Percentiles rank a stretch among this genome's conserved stretches.
Conservation (phyloP, 2,113 vertebrate species). For the Phylloscopus trochiloides region DNA sequence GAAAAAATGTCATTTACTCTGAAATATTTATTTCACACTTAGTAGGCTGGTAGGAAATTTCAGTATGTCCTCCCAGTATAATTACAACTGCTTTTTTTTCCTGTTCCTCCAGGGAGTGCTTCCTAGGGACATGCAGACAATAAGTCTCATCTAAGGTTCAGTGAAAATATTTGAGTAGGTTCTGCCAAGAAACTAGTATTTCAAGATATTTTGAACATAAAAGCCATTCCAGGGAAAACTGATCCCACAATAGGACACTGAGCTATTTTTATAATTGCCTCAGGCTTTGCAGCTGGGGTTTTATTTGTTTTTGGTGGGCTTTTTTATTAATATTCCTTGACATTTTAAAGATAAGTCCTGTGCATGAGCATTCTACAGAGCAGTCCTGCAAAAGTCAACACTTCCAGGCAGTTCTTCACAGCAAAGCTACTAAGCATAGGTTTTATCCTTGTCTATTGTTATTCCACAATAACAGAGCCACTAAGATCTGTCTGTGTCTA, state of each 20-base stretch:
- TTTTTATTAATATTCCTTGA: constrained; percentile 31
- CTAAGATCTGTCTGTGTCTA: neutral
- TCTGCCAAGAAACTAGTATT: constrained; percentile 57
- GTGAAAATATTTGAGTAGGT: constrained; percentile 48
- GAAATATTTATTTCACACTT: neutral
- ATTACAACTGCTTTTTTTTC: neutral
- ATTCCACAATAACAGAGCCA: neutral
- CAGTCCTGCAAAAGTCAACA: neutral
- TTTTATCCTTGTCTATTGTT: neutral
- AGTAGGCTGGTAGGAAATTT: neutral
- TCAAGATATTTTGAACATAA: constrained; percentile 62
- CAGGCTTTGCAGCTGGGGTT: constrained; percentile 45
- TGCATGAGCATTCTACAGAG: neutral
- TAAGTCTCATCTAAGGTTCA: constrained; percentile 56
- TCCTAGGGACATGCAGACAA: constrained; percentile 48
- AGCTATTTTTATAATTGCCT: constrained; percentile 60
- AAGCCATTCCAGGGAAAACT: constrained; percentile 36
- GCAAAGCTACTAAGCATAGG: neutral
- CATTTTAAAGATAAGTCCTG: constrained; percentile 30
- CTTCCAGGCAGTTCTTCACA: neutral
- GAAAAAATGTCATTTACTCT: neutral
- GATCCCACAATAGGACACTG: constrained; percentile 44
- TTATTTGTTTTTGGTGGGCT: neutral
- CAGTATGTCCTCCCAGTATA: neutral
- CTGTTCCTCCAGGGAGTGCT: neutral